phyloP scores from a whole-genome alignment of 1,140 invertebrate species.

The Charaxes varanes region DNA sequence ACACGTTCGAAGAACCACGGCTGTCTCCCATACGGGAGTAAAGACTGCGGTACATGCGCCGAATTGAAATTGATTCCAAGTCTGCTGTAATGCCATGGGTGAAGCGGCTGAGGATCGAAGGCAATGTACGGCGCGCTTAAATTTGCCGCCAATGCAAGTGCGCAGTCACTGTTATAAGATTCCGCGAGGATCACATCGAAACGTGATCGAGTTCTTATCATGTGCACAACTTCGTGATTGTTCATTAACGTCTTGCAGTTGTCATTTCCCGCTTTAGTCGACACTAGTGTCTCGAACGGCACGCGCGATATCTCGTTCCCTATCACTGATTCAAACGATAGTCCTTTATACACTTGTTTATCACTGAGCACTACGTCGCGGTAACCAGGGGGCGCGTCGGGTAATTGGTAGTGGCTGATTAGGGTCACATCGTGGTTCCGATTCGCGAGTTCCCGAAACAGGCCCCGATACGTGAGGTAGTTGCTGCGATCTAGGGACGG shows the following conservation, averaged over 20 bases:
- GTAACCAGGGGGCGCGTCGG: constrained; percentile 72
- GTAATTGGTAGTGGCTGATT: constrained; percentile 77
- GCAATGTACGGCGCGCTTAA: constrained; percentile 75
- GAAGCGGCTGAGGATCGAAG: constrained; percentile 75
- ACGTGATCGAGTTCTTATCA: constrained; percentile 64
- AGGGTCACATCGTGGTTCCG: constrained; percentile 82
- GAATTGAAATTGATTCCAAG: constrained; percentile 75
- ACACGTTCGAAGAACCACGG: constrained; percentile 73
- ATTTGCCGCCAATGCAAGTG: constrained; percentile 73
- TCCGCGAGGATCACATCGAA: constrained; percentile 79
- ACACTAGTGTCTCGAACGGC: constrained; percentile 60
- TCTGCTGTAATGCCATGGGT: constrained; percentile 76
- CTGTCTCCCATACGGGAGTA: constrained; percentile 71
- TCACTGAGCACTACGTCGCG: constrained; percentile 71
- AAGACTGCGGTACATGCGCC: constrained; percentile 72
- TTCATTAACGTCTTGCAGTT: constrained; percentile 74
- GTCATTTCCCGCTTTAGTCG: constrained; percentile 63
- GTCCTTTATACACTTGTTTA: constrained; percentile 50
- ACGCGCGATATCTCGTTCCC: constrained; percentile 57
- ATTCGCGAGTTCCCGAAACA: constrained; percentile 77
- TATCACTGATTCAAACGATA: constrained; percentile 63
- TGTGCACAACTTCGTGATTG: constrained; percentile 64
- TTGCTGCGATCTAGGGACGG: constrained; percentile 80
- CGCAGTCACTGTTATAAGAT: constrained; percentile 78
- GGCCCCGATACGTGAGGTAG: constrained; percentile 78